Evolutionary conservation across 2,113 vertebrate genomes (phyloP), one percentile per base, ranked within the genome.

Genomic region (Fulica atra): DNA sequence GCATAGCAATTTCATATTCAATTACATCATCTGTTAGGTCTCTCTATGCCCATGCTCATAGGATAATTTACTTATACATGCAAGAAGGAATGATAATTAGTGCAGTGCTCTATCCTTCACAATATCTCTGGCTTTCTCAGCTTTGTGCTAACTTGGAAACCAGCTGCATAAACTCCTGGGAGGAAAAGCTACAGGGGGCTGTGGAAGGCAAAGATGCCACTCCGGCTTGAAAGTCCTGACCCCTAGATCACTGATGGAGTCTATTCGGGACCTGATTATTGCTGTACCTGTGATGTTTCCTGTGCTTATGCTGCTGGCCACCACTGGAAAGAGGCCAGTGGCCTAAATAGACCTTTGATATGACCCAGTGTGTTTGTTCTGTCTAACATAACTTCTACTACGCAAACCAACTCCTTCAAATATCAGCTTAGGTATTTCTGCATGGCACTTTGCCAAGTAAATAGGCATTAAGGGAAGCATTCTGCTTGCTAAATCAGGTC

Each of bases 21-120:
- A 1, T 25, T 73, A 3, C 18, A 5, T 85, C 42, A 13, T 38
- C 6, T 0, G 0, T 60, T 73, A 33, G 15, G 25, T 59, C 10
- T 73, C 35, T 20, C 2, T 31, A 24, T 46, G 11, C 33, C 3
- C 25, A 5, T 40, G 15, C 15, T 72, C 17, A 25, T n/a, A 82
- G 33, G 16, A 31, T 31, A n/a, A 70, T 80, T 92, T 70, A 16
- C 6, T 57, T 87, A 4, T 11, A 66, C 23, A 16, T 63, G 44
- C 1, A 6, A 11, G n/a, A 84, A 48, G 12, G 33, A 79, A 68
- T 36, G 6, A 19, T 31, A 81, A 86, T 80, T 81, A 78, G 14
- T 7, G 2, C 7, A 26, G 35, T 42, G 5, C n/a, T 77, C 15
- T 88, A 16, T 26, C 10, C 4, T 13, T 50, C 36, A n/a, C 18